Evolutionary conservation across 2,888 invertebrate species (phyloP).

Genomic region (Mimachlamys varia): DNA sequence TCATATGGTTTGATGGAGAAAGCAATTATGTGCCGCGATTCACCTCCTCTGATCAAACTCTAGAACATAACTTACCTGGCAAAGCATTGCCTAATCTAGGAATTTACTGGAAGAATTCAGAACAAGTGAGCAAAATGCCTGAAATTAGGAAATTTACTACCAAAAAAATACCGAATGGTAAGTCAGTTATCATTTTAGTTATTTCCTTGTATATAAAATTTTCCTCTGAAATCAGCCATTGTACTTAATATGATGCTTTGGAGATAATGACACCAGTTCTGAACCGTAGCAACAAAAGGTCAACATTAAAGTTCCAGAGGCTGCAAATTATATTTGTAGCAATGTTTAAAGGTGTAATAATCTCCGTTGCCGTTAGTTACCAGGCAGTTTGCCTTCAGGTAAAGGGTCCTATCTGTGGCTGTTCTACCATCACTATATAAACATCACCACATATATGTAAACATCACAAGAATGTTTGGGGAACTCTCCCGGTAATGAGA

Average conservation of each 20-base stretch:
- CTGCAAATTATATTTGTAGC: neutral
- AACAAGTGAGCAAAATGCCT: neutral
- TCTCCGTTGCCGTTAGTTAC: constrained; percentile 1
- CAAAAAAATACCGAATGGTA: constrained; percentile 2
- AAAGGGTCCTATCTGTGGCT: neutral
- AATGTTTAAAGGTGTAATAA: neutral
- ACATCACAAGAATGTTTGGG: constrained; percentile 28
- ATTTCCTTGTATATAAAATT: neutral
- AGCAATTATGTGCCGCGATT: neutral
- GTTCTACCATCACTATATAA: neutral
- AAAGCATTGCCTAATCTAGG: neutral
- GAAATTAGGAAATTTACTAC: constrained; percentile 17
- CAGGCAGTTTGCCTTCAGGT: neutral
- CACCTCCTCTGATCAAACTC: neutral
- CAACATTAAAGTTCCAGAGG: neutral
- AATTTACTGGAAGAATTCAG: neutral
- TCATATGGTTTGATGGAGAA: neutral
- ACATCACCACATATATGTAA: constrained; percentile 27
- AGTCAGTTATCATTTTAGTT: neutral
- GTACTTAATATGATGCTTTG: neutral
- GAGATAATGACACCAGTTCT: neutral
- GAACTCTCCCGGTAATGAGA: constrained; percentile 15
- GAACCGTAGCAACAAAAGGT: neutral
- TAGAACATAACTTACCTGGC: neutral
- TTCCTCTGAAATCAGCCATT: neutral